These are phyloP conservation scores for Hyposoter dolosus DNA, from an alignment of 2,888 invertebrate genomes.

Conservation along the genomic window DNA sequence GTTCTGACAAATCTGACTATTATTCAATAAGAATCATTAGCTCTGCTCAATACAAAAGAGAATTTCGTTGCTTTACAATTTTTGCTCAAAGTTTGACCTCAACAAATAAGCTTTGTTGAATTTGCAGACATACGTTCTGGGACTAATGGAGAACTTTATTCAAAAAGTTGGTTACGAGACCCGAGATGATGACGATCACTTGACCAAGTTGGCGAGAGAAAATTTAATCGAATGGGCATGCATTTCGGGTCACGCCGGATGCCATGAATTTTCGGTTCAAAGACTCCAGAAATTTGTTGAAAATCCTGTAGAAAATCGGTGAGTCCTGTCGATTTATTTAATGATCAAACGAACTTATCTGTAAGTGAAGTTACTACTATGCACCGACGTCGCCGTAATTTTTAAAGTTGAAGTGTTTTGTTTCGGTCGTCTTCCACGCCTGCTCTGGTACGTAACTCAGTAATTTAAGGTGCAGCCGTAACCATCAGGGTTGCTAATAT, in stretches of 20 bases:
- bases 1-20: too few relatives aligned
- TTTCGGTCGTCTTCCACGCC: too few relatives aligned
- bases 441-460: too few relatives aligned
- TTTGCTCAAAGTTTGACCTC: too few relatives aligned
- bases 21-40: too few relatives aligned
- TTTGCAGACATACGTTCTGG: slow-evolving; percentile 75
- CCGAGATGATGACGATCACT: slow-evolving; percentile 73
- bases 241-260: slow-evolving; percentile 80
- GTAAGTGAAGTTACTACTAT: too few relatives aligned
- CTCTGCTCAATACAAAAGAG: too few relatives aligned
- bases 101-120: not conserved
- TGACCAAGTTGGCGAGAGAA: slow-evolving; percentile 75
- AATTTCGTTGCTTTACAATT: too few relatives aligned
- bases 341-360: not conserved
- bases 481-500: not conserved
- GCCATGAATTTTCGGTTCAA: slow-evolving; percentile 77
- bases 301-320: slow-evolving; percentile 58
- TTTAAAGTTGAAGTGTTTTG: not conserved
- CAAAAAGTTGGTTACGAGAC: slow-evolving; percentile 75
- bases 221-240: slow-evolving; percentile 82
- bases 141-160: slow-evolving; percentile 77
- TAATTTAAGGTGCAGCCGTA: too few relatives aligned
- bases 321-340: slow-evolving; percentile 12
- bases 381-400: not conserved
- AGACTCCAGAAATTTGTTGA: slow-evolving; percentile 51